phyloP scores from a whole-genome alignment of 2,888 invertebrate genomes.

The Itoplectis maculator region DNA sequence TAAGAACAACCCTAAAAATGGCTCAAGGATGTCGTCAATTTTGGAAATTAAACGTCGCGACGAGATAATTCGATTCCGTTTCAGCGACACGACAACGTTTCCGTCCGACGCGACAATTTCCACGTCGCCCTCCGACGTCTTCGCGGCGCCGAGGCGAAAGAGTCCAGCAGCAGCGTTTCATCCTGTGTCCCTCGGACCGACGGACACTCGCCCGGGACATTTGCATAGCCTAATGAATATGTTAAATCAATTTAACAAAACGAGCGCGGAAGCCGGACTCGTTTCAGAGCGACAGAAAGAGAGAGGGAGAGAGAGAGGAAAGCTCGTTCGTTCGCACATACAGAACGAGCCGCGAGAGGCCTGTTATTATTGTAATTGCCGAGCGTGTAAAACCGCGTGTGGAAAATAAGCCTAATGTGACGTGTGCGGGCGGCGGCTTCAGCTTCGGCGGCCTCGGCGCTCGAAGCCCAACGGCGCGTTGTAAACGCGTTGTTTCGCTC shows the following conservation, averaged over 20 bases:
- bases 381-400: constrained; percentile 82
- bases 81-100: too few species aligned
- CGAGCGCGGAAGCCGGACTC: constrained; percentile 71
- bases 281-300: too few species aligned
- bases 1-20: too few species aligned
- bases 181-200: neutral
- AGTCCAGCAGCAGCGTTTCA: neutral
- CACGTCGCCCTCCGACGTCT: neutral
- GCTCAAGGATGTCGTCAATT: too few species aligned
- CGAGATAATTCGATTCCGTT: too few species aligned
- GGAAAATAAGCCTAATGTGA: constrained; percentile 83
- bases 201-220: constrained; percentile 69
- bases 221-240: constrained; percentile 84
- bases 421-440: constrained; percentile 79
- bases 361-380: constrained; percentile 84
- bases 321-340: constrained; percentile 67
- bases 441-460: constrained; percentile 55
- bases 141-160: neutral
- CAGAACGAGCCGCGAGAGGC: constrained; percentile 75
- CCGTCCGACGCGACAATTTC: too few species aligned
- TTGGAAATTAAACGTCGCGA: too few species aligned
- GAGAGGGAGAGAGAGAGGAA: constrained; percentile 35
- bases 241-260: constrained; percentile 83
- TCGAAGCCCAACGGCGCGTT: constrained; percentile 12
- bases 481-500: constrained; percentile 55